These are phyloP conservation scores for Rafetus swinhoei DNA, from an alignment of 2,113 vertebrate genomes.

Conservation along the genomic window DNA sequence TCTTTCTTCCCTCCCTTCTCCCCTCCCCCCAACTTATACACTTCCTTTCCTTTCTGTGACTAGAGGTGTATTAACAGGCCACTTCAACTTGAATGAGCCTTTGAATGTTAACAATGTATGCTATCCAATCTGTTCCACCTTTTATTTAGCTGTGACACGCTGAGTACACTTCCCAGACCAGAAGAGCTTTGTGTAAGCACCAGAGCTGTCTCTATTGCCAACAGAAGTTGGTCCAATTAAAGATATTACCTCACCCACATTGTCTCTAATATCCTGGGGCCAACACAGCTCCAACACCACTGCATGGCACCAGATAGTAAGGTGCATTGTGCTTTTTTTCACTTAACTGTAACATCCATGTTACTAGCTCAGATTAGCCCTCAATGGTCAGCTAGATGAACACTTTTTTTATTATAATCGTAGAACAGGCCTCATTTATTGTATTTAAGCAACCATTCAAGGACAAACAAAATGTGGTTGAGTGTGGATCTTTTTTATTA, in stretches of 20 bases:
- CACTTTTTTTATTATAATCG: slow-evolving; percentile 39
- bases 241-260: background rate
- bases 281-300: background rate
- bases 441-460: background rate
- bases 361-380: slow-evolving; percentile 39
- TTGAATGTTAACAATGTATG: background rate
- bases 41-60: background rate
- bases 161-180: background rate
- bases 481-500: background rate
- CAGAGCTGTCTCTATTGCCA: background rate
- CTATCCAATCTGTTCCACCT: background rate
- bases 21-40: background rate
- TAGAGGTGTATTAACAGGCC: background rate
- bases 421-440: background rate
- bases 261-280: background rate
- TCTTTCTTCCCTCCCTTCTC: too few species aligned
- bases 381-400: slow-evolving; percentile 8
- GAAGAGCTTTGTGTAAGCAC: background rate
- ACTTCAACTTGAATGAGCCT: background rate
- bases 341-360: slow-evolving; percentile 51
- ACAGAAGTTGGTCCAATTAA: background rate
- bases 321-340: slow-evolving; percentile 47
- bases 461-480: background rate
- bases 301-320: slow-evolving; percentile 16
- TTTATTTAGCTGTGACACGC: background rate